A percentile compares a stretch with the other conserved stretches of the same genome.
phyloP scores from a whole-genome alignment of 2,113 vertebrate species.

The Bubo scandiacus region DNA sequence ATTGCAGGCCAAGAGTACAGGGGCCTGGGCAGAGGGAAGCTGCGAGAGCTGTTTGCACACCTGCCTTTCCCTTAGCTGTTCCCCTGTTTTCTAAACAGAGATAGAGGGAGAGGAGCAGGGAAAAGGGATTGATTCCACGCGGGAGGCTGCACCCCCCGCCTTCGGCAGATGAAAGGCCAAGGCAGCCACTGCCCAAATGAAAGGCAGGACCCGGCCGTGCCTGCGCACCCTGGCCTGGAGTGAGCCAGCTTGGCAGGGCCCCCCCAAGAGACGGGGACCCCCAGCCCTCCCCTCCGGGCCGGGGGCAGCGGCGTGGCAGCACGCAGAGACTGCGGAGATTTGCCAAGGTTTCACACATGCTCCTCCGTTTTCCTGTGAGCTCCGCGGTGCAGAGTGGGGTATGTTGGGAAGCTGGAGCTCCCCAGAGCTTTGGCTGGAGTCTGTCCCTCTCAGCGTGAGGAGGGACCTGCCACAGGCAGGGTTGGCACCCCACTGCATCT shows the following conservation, averaged over 20 bases:
- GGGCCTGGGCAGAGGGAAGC: not conserved
- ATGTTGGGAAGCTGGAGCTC: not conserved
- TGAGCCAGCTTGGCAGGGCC: not conserved
- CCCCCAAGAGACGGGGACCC: not conserved
- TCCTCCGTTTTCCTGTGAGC: not conserved
- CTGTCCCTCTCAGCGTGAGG: not conserved
- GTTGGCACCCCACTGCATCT: not conserved
- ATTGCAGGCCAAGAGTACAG: not conserved
- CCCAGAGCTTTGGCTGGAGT: not conserved
- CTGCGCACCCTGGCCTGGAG: accelerated
- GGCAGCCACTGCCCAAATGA: not conserved
- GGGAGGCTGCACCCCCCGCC: not conserved
- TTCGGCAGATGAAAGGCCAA: not conserved
- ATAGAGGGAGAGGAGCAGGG: not conserved
- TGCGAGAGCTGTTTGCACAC: not conserved
- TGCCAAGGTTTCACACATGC: not conserved
- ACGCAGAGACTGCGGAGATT: not conserved
- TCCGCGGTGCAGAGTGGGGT: accelerated
- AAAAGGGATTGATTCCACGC: not conserved
- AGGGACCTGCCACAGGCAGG: not conserved
- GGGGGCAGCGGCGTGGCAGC: not conserved
- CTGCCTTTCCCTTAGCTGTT: not conserved
- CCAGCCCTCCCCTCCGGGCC: accelerated
- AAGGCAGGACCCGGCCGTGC: not conserved
- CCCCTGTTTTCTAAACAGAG: not conserved